Conservation (phyloP, 2,113 vertebrate genomes). For the Callaeas wilsoni region DNA sequence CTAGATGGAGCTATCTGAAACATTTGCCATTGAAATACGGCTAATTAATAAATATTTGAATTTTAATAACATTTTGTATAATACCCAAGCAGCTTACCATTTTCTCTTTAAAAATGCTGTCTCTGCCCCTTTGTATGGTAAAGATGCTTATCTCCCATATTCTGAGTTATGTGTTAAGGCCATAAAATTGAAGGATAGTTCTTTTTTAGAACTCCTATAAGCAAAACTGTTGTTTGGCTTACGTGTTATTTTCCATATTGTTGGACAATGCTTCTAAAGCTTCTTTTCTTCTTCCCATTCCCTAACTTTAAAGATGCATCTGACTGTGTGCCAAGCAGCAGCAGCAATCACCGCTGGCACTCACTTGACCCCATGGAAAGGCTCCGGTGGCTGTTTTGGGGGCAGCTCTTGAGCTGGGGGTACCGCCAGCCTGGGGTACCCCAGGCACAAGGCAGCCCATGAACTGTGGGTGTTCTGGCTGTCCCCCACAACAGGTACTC, state of each 20-base stretch:
- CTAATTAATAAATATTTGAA: not conserved
- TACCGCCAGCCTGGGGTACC: not conserved
- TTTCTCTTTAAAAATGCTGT: not conserved
- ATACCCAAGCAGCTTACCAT: not conserved
- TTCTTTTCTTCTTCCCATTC: not conserved
- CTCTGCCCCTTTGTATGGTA: not conserved
- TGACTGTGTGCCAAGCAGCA: not conserved
- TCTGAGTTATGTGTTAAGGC: not conserved
- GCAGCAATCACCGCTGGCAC: not conserved
- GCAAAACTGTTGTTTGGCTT: not conserved
- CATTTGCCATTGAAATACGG: not conserved
- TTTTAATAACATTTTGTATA: not conserved
- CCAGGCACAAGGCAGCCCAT: not conserved
- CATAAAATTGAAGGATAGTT: not conserved
- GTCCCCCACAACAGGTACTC: not conserved
- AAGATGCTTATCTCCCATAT: not conserved
- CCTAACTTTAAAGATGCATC: not conserved
- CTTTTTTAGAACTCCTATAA: not conserved
- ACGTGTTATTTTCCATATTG: not conserved
- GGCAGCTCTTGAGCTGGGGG: not conserved
- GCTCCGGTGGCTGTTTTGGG: too few relatives aligned
- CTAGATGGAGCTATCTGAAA: not conserved
- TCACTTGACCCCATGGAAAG: fast-evolving
- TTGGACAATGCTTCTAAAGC: not conserved
- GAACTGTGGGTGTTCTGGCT: not conserved